A percentile compares a stretch with the other conserved stretches of the same genome.
phyloP scores from a whole-genome alignment of 2,888 invertebrate genomes.

The Trichacis sp. region DNA sequence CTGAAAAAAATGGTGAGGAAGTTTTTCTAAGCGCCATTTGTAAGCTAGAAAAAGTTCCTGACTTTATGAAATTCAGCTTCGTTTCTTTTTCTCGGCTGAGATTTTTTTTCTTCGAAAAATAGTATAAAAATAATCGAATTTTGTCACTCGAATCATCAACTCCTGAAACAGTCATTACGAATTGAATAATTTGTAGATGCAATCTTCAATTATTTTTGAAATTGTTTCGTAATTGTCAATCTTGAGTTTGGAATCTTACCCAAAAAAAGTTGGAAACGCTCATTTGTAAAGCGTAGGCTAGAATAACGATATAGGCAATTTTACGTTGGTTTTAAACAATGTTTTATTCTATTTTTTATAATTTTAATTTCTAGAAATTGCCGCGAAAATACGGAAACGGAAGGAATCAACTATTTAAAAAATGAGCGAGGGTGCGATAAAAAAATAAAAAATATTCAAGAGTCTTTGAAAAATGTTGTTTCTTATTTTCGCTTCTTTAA shows the following conservation, averaged over 20 bases:
- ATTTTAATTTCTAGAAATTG: constrained; percentile 24
- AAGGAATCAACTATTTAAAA: neutral
- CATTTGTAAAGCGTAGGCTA: neutral
- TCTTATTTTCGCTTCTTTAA: no score
- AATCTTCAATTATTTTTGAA: no score
- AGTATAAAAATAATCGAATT: no score
- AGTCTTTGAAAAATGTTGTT: neutral
- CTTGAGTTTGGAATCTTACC: no score
- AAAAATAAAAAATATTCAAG: neutral
- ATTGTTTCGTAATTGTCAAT: no score
- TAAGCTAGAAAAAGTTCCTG: constrained; percentile 2
- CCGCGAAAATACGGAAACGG: constrained; percentile 2
- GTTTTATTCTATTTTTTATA: constrained; percentile 4
- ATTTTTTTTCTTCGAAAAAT: no score
- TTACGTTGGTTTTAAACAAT: neutral
- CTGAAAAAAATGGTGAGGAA: constrained; percentile 84
- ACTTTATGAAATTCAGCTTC: neutral
- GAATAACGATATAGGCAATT: neutral
- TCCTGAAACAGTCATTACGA: no score
- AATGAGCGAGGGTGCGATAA: neutral
- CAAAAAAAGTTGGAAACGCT: neutral
- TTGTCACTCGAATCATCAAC: no score
- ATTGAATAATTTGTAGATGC: no score
- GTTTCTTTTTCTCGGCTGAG: neutral
- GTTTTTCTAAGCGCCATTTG: constrained; percentile 74